Evolutionary conservation across 1,140 invertebrate genomes (phyloP), one percentile per base, ranked within the genome.

Genomic region (Eriosoma lanigerum): DNA sequence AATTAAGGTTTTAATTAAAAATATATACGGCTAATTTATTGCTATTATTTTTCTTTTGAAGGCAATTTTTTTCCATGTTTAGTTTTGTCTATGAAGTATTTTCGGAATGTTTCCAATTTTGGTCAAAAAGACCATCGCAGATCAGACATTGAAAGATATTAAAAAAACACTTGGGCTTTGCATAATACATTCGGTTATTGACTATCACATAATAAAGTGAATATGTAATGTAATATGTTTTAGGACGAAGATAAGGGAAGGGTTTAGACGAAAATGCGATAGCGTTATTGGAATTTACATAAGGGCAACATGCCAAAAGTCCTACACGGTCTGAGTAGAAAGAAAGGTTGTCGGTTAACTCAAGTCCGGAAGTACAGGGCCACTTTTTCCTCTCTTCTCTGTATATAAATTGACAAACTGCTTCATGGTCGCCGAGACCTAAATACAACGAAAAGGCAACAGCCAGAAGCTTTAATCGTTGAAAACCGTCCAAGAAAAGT

Each of bases 181-280:
- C 68, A 72, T 72, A 72, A 48, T 72, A 56, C 50, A 24, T 54
- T 58, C 29, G 29, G 54, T 60, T 76, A 76, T 58, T 75, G 50
- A 58, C 52, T 58, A 58, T 60, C n/a, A 58, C 21, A 60, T 60
- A 76, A 60, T 60, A 58, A 44, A 44, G 54, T 60, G 73, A 76
- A 76, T 60, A 60, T 76, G 13, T 76, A 76, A 76, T 76, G 73
- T 76, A 76, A 76, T 76, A 58, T 60, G 73, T 76, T 76, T 26
- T 21, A 19, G 17, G 29, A 24, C 66, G 19, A 21, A 44, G 19
- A 66, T 66, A 9, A n/a, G 38, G 32, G 15, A 1, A 50, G 66
- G 66, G 66, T 24, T 70, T 26, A 50, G 64, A 10, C 38, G 32
- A 66, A 12, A n/a, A 66, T 44, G 12, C n/a, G 32, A 66, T 66